Evolutionary conservation across 2,113 vertebrate genomes (phyloP).

Genomic region (Grammomys surdaster): DNA sequence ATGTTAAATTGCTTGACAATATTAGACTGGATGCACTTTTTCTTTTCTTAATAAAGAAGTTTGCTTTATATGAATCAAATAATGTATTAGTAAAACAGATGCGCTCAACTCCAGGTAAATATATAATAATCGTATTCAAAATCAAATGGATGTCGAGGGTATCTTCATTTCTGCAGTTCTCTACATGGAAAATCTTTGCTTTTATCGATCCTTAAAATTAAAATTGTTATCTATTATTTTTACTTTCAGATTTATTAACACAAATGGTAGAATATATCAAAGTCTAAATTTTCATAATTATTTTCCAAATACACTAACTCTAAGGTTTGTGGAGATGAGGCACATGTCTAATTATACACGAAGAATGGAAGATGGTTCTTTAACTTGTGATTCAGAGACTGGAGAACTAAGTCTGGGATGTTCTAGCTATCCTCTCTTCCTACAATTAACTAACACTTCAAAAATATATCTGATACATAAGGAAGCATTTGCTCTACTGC

Average conservation of each 20-base stretch:
- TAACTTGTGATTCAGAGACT: background rate
- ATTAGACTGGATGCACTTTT: constrained; percentile 4
- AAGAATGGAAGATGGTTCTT: background rate
- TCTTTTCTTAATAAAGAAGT: background rate
- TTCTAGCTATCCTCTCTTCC: constrained; percentile 12
- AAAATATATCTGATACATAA: constrained; percentile 8
- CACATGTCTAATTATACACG: background rate
- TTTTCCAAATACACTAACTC: constrained; percentile 14
- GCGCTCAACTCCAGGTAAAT: constrained; percentile 20
- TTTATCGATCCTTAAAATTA: constrained; percentile 49
- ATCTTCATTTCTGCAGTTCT: constrained; percentile 53
- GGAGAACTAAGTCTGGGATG: background rate
- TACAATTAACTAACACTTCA: constrained; percentile 31
- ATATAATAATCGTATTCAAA: constrained; percentile 26
- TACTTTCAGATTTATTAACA: constrained; percentile 17
- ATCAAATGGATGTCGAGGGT: background rate
- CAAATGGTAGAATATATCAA: background rate
- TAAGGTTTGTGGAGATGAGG: background rate
- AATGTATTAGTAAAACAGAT: background rate
- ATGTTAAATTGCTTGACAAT: background rate
- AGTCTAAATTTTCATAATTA: constrained; percentile 33
- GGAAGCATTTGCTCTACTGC: constrained; percentile 14
- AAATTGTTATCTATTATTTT: constrained; percentile 1
- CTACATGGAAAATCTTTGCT: constrained; percentile 28
- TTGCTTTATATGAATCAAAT: constrained; percentile 50